A percentile compares a stretch with the other conserved stretches of the same genome.
Conservation (phyloP, 2,888 invertebrate genomes). For the Elmis aenea region DNA sequence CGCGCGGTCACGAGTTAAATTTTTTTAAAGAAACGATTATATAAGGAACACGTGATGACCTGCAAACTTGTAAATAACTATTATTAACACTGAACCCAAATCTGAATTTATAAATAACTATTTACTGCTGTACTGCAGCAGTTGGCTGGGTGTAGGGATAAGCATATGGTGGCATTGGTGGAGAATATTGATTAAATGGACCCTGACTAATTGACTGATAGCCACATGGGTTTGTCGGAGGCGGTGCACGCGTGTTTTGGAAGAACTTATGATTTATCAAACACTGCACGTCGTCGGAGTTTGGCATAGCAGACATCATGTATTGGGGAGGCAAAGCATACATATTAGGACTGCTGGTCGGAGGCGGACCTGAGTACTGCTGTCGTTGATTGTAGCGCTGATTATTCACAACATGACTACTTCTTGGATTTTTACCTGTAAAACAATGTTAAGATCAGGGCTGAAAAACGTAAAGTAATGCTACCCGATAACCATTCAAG, state of each 20-base stretch:
- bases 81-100: too few species aligned
- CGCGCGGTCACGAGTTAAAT: too few species aligned
- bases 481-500: too few species aligned
- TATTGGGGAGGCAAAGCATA: slow-evolving; percentile 46
- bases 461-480: too few species aligned
- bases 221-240: slow-evolving; percentile 53
- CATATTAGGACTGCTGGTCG: slow-evolving; percentile 37
- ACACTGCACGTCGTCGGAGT: slow-evolving; percentile 49
- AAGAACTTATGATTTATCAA: slow-evolving; percentile 69
- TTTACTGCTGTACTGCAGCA: slow-evolving; percentile 69
- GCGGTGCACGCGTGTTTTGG: slow-evolving; percentile 59
- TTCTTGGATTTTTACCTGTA: slow-evolving; percentile 46
- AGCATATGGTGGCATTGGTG: slow-evolving; percentile 58
- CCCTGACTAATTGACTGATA: slow-evolving; percentile 57
- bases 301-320: slow-evolving; percentile 44
- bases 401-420: slow-evolving; percentile 28
- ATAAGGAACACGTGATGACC: too few species aligned
- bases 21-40: too few species aligned
- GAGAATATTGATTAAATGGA: slow-evolving; percentile 64
- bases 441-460: too few species aligned
- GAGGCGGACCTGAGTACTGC: slow-evolving; percentile 35
- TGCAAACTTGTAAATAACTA: too few species aligned
- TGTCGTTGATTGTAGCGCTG: slow-evolving; percentile 30
- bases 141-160: slow-evolving; percentile 61
- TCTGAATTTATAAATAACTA: too few species aligned